phyloP scores from a whole-genome alignment of 2,113 vertebrate species.

The Okapia johnstoni region DNA sequence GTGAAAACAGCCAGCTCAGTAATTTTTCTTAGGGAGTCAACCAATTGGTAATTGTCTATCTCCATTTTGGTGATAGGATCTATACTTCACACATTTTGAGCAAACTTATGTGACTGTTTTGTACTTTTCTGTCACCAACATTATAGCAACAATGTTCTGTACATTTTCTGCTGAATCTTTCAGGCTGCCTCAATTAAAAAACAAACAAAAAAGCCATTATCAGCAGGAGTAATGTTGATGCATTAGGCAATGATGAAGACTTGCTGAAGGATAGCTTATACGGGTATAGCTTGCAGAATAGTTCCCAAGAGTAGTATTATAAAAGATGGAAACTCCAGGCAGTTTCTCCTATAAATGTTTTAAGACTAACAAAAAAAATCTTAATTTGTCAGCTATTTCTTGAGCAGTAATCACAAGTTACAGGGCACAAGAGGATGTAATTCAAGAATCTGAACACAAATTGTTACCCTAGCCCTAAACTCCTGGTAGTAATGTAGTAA shows the following conservation, averaged over 20 bases:
- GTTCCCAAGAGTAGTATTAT: background rate
- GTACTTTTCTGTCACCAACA: background rate
- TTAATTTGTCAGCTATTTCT: slow-evolving; percentile 5
- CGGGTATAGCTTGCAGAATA: background rate
- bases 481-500: background rate
- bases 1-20: background rate
- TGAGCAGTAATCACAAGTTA: background rate
- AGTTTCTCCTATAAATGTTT: slow-evolving; percentile 38
- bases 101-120: background rate
- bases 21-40: background rate
- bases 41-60: background rate
- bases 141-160: background rate
- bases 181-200: slow-evolving; percentile 17
- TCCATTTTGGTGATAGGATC: background rate
- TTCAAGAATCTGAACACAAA: background rate
- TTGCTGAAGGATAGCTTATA: slow-evolving; percentile 26
- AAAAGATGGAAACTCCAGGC: slow-evolving; percentile 12
- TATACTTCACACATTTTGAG: background rate
- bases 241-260: background rate
- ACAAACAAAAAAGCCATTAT: background rate
- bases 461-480: background rate
- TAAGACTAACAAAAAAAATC: background rate
- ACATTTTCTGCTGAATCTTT: background rate
- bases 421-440: background rate
- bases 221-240: background rate